Conservation (phyloP, 2,888 invertebrate genomes). For the Trileptium ribeirensis region DNA sequence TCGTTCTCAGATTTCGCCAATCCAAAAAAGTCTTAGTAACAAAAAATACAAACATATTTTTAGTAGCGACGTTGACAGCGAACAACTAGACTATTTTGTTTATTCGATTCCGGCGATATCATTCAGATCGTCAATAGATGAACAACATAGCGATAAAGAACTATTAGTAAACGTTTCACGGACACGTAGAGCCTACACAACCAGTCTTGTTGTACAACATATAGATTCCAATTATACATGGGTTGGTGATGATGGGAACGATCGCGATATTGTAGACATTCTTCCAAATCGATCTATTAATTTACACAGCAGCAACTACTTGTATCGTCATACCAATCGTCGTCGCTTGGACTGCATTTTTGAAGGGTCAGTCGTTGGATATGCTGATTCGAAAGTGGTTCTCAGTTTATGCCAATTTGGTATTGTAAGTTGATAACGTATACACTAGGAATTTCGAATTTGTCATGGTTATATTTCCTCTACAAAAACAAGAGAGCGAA, state of each 20-base stretch:
- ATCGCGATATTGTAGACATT: not conserved
- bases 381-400: not conserved
- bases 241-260: not conserved
- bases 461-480: too few relatives aligned
- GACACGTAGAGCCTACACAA: not conserved
- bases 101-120: not conserved
- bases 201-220: not conserved
- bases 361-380: not conserved
- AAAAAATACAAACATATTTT: too few relatives aligned
- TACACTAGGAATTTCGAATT: too few relatives aligned
- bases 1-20: too few relatives aligned
- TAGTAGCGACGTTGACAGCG: too few relatives aligned
- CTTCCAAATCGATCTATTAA: not conserved
- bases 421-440: not conserved
- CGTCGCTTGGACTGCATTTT: not conserved
- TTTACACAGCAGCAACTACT: not conserved
- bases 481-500: too few relatives aligned
- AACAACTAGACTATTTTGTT: not conserved
- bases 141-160: not conserved
- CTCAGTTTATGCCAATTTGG: not conserved
- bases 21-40: too few relatives aligned
- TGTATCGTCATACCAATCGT: not conserved
- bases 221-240: not conserved
- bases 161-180: not conserved
- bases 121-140: too few relatives aligned